A percentile compares a stretch with the other conserved stretches of the same genome.
These are phyloP conservation scores for Gadus chalcogrammus DNA, from an alignment of 2,113 vertebrate species.

Conservation along the genomic window DNA sequence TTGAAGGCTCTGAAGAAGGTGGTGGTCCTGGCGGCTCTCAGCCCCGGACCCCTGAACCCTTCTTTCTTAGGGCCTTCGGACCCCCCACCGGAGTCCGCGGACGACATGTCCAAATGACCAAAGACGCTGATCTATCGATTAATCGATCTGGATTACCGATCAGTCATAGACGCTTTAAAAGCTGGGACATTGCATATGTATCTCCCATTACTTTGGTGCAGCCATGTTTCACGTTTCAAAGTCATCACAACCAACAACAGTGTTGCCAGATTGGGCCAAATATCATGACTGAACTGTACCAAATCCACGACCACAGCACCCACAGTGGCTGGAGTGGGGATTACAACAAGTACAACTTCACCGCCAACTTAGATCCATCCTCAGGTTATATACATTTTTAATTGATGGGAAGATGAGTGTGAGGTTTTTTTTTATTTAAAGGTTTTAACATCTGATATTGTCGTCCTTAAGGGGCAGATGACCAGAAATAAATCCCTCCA, in stretches of 20 bases:
- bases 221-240: conserved; percentile 20
- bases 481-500: not conserved
- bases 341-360: no score
- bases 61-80: conserved; percentile 19
- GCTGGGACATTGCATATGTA: not conserved
- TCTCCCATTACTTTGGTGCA: not conserved
- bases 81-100: conserved; percentile 57
- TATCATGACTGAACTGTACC: no score
- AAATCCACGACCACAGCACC: no score
- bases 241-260: conserved; percentile 13
- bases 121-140: no score
- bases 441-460: no score
- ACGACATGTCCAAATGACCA: conserved; percentile 70
- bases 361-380: no score
- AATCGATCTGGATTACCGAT: not conserved
- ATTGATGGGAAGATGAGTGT: no score
- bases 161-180: not conserved
- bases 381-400: no score
- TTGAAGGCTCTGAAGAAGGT: conserved; percentile 90
- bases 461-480: no score
- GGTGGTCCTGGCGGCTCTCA: conserved; percentile 80
- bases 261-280: no score
- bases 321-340: no score
- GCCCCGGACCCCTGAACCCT: conserved; percentile 72
- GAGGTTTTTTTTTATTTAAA: no score